Evolutionary conservation across 2,113 vertebrate species (phyloP), one percentile per base, ranked within the genome.

Genomic region (Callorhinus ursinus): DNA sequence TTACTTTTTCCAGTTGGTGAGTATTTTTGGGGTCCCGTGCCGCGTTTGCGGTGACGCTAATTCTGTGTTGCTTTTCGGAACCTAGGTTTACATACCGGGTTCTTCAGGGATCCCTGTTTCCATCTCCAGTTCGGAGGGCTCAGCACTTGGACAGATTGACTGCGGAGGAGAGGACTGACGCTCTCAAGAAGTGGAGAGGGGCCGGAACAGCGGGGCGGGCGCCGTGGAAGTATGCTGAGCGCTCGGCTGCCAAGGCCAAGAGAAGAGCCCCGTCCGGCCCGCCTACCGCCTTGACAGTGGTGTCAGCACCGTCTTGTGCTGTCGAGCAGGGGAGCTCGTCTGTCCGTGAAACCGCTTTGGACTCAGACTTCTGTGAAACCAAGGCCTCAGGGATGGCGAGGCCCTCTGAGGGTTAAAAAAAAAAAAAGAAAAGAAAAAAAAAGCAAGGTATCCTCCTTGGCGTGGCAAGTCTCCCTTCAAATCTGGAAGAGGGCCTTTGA

Each of bases 41-140:
- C 92, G 11, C 57, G 22, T 53, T 63, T n/a, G 36, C 77, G 5
- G 19, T 42, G 33, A 87, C 46, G 39, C 5, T 97, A 83, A 97
- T 69, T 74, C 59, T 57, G 18, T 85, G 84, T 13, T 96, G 69
- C 10, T 91, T 46, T 85, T 93, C 96, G 65, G 98, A 74, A 98
- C 74, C 90, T 96, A 99, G 99, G 89, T 98, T 99, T 51, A 22
- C 99, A 33, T 98, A 98, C 80, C 98, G 98, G 95, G 98, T 98
- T 92, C 95, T 99, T 36, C 96, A 98, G 95, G 98, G 98, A 98
- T 99, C 99, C 69, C 53, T 97, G 22, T 99, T 95, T 98, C 98
- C 99, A 0, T 97, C 99, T 67, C 95, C 97, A 0, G 79, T 98
- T 36, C 65, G 98, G 92, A 99, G 83, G 87, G 99, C 99, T 53